Base-by-base conservation (phyloP, 2,113 vertebrate genomes). In the Aptenodytes forsteri region DNA sequence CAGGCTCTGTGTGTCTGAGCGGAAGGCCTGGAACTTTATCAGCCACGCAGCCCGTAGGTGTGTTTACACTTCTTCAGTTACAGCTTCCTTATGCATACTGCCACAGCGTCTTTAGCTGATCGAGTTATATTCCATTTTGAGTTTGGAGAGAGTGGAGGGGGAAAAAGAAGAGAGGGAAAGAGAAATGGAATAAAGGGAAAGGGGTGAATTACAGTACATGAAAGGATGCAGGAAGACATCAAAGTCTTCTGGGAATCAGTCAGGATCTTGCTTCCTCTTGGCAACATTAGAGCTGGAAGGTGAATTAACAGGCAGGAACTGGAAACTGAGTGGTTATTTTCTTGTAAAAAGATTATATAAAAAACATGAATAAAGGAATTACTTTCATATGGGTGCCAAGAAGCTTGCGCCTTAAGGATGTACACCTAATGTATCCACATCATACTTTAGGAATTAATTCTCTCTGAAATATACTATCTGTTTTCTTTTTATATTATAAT, bases 371-470 rank as follows among this genome's bases (percentile, higher is more conserved):
- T 30, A 71, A 55, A 83, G 27, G 26, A 76, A 86, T 50, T 80
- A 17, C 9, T 30, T 52, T 79, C 3, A 1, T 13, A 47, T 0
- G 0, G 3, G 3, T 90, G 50, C 42, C 42, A 83, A 67, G 73
- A 89, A 79, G 3, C 11, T 71, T 67, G 15, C 0, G 4, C 11
- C 6, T 44, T 36, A 29, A 40, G 22, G 27, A 47, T 56, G 25
- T 4, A 64, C 22, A 62, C 8, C 15, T 86, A 16, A 42, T 81
- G 20, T 21, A 49, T 21, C 18, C 17, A n/a, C 16, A 46, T 46
- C 14, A 56, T 29, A 34, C 1, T 65, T 67, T 11, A 86, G 16
- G 8, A 77, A 50, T 40, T 59, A 3, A 42, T 70, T 75, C 13
- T 65, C 23, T 78, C 69, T 91, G 86, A 87, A 87, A 84, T 49